phyloP scores from a whole-genome alignment of 2,888 invertebrate genomes.

The Ormyrus pomaceus region DNA sequence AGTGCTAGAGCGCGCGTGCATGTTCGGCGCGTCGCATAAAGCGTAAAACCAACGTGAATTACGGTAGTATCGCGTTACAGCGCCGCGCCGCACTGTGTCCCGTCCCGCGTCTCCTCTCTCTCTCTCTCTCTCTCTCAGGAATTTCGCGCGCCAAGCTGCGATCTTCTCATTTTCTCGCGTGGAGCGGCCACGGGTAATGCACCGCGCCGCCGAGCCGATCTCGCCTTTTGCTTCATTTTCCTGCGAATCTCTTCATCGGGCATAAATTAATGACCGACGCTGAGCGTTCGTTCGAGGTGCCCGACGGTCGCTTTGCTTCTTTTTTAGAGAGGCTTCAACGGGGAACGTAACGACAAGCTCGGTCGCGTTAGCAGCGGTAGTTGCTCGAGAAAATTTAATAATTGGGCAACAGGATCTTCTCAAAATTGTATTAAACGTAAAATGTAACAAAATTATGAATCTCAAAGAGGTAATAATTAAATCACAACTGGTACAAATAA shows the following conservation, averaged over 20 bases:
- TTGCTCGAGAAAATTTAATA: no score
- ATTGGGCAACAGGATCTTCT: no score
- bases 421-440: no score
- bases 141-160: slow-evolving; percentile 9
- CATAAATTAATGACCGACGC: slow-evolving; percentile 41
- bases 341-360: no score
- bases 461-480: no score
- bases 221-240: slow-evolving; percentile 36
- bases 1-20: slow-evolving; percentile 65
- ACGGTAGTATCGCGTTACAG: slow-evolving; percentile 75
- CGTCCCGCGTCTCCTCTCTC: not conserved
- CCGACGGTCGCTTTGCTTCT: no score
- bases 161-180: slow-evolving; percentile 25
- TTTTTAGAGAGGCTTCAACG: no score
- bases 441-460: no score
- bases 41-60: slow-evolving; percentile 75
- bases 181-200: not conserved
- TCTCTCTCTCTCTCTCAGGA: slow-evolving; percentile 9
- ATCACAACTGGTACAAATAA: no score
- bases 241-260: slow-evolving; percentile 49
- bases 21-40: slow-evolving; percentile 75
- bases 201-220: not conserved
- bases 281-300: no score
- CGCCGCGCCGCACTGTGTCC: slow-evolving; percentile 60
- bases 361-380: no score